A percentile compares a stretch with the other conserved stretches of the same genome.
Conservation (phyloP, 92 coral and sea anemone genomes). For the Zoanthus sansibaricus region DNA sequence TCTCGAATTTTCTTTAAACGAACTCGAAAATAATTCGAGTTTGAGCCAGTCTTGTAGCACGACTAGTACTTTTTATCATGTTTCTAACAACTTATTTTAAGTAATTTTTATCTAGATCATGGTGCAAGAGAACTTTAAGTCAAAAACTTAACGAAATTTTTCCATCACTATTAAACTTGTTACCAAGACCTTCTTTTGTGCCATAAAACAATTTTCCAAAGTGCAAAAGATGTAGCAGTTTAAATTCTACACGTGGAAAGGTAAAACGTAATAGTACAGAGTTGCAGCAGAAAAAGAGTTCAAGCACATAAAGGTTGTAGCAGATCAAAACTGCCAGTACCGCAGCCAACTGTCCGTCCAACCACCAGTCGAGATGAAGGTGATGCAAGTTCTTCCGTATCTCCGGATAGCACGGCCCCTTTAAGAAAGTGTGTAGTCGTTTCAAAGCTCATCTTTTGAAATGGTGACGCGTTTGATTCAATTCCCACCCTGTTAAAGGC, state of each 20-base stretch:
- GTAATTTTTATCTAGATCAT: too few relatives aligned
- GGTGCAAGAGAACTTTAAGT: too few relatives aligned
- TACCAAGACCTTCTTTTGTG: too few relatives aligned
- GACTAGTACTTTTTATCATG: too few relatives aligned
- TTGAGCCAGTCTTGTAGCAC: too few relatives aligned
- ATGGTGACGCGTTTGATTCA: slow-evolving; percentile 96
- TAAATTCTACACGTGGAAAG: background rate
- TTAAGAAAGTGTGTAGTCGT: slow-evolving; percentile 96
- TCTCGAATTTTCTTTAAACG: too few relatives aligned
- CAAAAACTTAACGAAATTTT: too few relatives aligned
- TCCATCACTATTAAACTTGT: too few relatives aligned
- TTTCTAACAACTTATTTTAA: too few relatives aligned
- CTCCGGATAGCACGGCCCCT: slow-evolving; percentile 92
- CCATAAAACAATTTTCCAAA: too few relatives aligned
- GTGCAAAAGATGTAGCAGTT: background rate
- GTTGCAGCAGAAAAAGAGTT: background rate
- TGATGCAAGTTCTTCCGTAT: slow-evolving; percentile 82
- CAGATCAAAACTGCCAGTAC: slow-evolving; percentile 94
- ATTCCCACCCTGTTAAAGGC: slow-evolving; percentile 95
- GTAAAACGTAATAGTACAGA: background rate
- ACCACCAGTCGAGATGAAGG: slow-evolving; percentile 97
- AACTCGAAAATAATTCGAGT: too few relatives aligned
- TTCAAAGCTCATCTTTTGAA: slow-evolving; percentile 99
- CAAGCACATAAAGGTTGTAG: slow-evolving; percentile 67
- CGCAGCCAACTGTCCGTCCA: slow-evolving; percentile 91